Percentiles rank a stretch among this genome's conserved stretches.
Conservation (phyloP, 2,797 vertebrate species). For the Sarcoramphus papa region DNA sequence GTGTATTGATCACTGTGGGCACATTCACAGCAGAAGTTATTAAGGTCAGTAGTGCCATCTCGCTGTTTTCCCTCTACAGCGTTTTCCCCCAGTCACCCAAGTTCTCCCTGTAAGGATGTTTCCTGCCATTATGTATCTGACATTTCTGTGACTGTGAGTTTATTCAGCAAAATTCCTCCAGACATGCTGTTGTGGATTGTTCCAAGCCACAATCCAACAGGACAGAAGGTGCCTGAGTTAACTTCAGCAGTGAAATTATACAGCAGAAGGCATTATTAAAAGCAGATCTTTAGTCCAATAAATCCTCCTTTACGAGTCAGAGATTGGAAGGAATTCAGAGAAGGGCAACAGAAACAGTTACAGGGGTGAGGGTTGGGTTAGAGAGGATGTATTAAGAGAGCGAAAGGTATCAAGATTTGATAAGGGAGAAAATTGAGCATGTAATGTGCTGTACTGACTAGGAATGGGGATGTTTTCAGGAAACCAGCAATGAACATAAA, state of each 20-base stretch:
- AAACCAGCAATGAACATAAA: background rate
- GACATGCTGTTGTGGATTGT: background rate
- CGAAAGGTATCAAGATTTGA: background rate
- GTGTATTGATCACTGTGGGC: background rate
- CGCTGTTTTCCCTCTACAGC: background rate
- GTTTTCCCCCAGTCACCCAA: background rate
- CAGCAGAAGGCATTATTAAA: slow-evolving; percentile 38
- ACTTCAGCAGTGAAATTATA: slow-evolving; percentile 25
- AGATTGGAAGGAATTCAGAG: slow-evolving; percentile 6
- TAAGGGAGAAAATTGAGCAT: background rate
- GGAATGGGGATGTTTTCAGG: background rate
- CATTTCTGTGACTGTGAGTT: background rate
- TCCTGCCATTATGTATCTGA: background rate
- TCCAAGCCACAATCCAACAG: slow-evolving; percentile 3
- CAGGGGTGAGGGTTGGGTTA: background rate
- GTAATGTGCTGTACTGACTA: background rate
- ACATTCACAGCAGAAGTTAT: background rate
- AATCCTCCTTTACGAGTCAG: slow-evolving; percentile 23
- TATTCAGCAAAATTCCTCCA: slow-evolving; percentile 6
- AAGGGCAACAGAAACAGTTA: background rate
- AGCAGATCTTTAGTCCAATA: slow-evolving; percentile 1
- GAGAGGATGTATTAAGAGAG: background rate
- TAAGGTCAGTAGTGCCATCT: background rate
- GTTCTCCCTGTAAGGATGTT: background rate
- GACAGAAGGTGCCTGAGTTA: slow-evolving; percentile 42